phyloP scores from a whole-genome alignment of 2,113 vertebrate species.

The Indicator maculatus region DNA sequence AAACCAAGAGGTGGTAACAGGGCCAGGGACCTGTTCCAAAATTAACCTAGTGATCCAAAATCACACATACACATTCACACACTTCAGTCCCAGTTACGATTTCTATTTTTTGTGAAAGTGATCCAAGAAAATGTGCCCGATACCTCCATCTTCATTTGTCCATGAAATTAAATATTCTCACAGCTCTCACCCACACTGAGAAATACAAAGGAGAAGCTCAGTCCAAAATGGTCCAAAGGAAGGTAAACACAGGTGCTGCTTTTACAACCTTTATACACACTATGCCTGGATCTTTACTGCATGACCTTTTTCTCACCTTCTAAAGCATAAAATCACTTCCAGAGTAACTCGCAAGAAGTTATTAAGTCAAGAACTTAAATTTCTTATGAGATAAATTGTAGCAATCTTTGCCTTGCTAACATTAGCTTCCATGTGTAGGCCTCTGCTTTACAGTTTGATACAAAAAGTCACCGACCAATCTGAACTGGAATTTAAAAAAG shows the following conservation, averaged over 20 bases:
- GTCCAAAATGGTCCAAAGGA: background rate
- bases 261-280: background rate
- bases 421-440: background rate
- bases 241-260: background rate
- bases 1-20: background rate
- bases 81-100: background rate
- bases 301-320: background rate
- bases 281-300: background rate
- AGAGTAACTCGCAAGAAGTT: background rate
- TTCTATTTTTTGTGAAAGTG: background rate
- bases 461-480: background rate
- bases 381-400: background rate
- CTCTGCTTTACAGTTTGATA: background rate
- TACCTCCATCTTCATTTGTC: background rate
- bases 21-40: background rate
- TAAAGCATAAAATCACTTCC: background rate
- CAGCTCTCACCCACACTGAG: background rate
- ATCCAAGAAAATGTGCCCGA: rapidly evolving
- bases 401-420: background rate
- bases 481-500: background rate
- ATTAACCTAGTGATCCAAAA: background rate
- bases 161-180: background rate
- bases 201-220: background rate
- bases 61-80: background rate
- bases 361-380: background rate